Evolutionary conservation across 1,140 invertebrate genomes (phyloP).

Genomic region (Caenorhabditis inopinata): DNA sequence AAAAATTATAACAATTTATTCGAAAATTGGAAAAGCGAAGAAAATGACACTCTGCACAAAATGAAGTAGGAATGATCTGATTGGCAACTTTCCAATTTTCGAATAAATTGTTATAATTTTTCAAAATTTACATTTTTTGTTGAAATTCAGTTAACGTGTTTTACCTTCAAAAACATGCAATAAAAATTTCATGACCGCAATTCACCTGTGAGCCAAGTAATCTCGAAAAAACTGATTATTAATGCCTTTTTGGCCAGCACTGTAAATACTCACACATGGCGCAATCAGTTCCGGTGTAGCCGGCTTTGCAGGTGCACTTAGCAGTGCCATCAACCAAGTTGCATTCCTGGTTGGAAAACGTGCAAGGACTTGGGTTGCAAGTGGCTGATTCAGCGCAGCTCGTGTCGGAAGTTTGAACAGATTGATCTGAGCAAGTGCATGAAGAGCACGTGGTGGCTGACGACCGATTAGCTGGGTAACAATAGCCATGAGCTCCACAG

Average conservation of each 20-base stretch:
- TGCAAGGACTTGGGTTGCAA: neutral
- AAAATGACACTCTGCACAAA: slow-evolving; percentile 18
- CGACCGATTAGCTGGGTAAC: neutral
- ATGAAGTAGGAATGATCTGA: no score
- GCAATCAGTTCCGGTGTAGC: slow-evolving; percentile 20
- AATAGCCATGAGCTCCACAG: slow-evolving; percentile 17
- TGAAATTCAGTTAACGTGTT: no score
- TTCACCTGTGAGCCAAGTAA: no score
- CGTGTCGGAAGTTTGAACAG: neutral
- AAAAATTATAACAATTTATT: no score
- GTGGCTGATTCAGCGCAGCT: neutral
- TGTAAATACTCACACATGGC: neutral
- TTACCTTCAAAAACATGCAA: no score
- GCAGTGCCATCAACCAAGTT: slow-evolving; percentile 7
- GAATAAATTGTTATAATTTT: no score
- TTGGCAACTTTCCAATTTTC: no score
- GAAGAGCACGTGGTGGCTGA: neutral
- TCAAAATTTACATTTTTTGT: no score
- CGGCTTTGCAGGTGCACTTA: neutral
- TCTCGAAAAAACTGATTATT: no score
- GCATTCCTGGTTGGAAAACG: slow-evolving; percentile 14
- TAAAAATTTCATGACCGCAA: no score
- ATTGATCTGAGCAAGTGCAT: slow-evolving; percentile 6
- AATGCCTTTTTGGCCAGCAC: no score
- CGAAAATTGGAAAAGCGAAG: no score